phyloP scores from a whole-genome alignment of 2,113 vertebrate species.

The Parotia lawesii region DNA sequence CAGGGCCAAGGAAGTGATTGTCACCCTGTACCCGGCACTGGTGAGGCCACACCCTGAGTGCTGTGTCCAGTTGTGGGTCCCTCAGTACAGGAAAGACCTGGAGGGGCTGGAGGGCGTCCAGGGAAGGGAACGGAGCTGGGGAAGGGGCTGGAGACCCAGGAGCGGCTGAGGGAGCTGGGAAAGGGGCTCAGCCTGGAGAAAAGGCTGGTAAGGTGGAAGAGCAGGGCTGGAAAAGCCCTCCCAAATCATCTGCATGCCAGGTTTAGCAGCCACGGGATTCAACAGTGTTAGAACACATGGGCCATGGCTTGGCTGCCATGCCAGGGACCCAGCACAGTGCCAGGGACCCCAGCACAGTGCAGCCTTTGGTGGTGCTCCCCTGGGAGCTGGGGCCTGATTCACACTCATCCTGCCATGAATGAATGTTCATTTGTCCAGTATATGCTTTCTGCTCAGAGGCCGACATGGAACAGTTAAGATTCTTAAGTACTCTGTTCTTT shows the following conservation, averaged over 20 bases:
- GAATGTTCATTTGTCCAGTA: background rate
- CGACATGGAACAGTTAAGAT: background rate
- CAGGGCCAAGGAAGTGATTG: background rate
- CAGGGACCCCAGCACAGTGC: background rate
- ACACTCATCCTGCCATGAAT: background rate
- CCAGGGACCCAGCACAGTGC: background rate
- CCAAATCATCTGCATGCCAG: rapidly evolving
- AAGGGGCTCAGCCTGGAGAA: background rate
- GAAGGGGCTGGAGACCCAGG: background rate
- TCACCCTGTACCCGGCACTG: background rate
- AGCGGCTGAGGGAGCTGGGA: background rate
- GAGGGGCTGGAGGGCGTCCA: background rate
- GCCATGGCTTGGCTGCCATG: background rate
- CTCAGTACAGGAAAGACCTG: no score
- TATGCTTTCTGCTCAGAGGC: background rate
- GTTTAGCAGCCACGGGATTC: background rate
- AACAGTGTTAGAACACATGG: rapidly evolving
- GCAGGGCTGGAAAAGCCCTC: background rate
- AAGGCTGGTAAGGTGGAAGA: background rate
- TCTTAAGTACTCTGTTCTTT: background rate
- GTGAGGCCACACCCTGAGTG: background rate
- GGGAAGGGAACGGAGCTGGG: background rate
- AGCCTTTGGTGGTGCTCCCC: background rate
- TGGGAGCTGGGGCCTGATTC: background rate
- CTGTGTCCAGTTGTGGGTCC: background rate